phyloP scores from a whole-genome alignment of 2,113 vertebrate genomes.

The Benitochromis conjunctus region DNA sequence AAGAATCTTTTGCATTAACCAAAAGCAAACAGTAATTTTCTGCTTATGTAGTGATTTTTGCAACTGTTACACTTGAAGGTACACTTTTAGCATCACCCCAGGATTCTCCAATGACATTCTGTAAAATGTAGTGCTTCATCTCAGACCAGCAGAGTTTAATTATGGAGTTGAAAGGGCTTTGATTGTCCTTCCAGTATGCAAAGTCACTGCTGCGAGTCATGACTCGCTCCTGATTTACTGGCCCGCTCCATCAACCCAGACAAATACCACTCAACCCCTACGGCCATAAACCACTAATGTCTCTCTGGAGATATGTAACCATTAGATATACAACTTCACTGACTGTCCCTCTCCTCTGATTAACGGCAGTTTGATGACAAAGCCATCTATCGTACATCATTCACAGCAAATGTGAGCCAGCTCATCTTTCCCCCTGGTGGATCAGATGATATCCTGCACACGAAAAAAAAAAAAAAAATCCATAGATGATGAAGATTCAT shows the following conservation, averaged over 20 bases:
- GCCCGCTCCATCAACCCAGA: slow-evolving; percentile 54
- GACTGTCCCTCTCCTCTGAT: slow-evolving; percentile 49
- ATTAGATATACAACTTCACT: slow-evolving; percentile 66
- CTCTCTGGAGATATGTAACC: slow-evolving; percentile 62
- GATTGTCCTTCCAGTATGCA: slow-evolving; percentile 54
- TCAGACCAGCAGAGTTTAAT: slow-evolving; percentile 48
- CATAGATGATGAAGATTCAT: slow-evolving; percentile 45
- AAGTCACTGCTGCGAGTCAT: slow-evolving; percentile 43
- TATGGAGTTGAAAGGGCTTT: slow-evolving; percentile 42
- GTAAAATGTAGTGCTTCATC: slow-evolving; percentile 41
- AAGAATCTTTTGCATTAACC: slow-evolving; percentile 10
- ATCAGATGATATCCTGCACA: slow-evolving; percentile 31
- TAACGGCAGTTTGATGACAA: slow-evolving; percentile 59
- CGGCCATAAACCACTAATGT: slow-evolving; percentile 54
- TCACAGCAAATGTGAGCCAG: slow-evolving; percentile 11
- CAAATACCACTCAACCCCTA: slow-evolving; percentile 63
- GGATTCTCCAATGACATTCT: slow-evolving; percentile 32
- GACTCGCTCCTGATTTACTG: slow-evolving; percentile 49
- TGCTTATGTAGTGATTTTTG: neutral
- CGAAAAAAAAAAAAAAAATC: slow-evolving; percentile 8
- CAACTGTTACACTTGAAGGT: neutral
- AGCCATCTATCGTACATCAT: slow-evolving; percentile 42
- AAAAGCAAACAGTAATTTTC: slow-evolving; percentile 18
- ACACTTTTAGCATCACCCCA: neutral
- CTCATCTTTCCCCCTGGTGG: slow-evolving; percentile 27